Evolutionary conservation across 2,888 invertebrate genomes (phyloP).

Genomic region (Nebria brevicollis): DNA sequence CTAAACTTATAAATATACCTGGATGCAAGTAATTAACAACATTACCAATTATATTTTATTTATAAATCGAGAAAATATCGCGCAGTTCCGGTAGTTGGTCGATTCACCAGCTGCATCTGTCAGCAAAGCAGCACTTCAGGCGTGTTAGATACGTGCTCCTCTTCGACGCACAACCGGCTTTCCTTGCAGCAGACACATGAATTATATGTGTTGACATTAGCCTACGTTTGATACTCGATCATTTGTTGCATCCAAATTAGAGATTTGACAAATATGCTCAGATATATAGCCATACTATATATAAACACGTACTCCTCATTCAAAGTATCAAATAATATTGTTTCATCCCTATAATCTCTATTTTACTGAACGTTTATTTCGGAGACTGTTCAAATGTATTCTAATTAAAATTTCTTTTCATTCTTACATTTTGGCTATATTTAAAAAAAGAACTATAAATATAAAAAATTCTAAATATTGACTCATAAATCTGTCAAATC

Average conservation of each 20-base stretch:
- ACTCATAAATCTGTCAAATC: too few species aligned
- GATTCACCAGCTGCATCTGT: neutral
- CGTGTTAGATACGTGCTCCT: neutral
- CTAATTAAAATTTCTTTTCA: too few species aligned
- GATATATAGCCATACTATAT: slow-evolving; percentile 22
- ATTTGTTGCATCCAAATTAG: slow-evolving; percentile 39
- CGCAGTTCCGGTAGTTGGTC: neutral
- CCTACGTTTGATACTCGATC: slow-evolving; percentile 16
- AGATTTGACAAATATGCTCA: slow-evolving; percentile 33
- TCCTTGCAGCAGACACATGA: neutral
- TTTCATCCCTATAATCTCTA: too few species aligned
- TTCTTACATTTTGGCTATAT: too few species aligned
- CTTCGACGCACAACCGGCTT: neutral
- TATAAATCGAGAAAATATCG: neutral
- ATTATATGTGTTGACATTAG: slow-evolving; percentile 24
- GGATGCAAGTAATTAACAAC: neutral
- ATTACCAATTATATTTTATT: neutral
- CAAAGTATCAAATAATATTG: too few species aligned
- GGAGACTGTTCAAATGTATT: too few species aligned
- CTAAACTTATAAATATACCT: neutral
- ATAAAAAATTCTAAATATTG: too few species aligned
- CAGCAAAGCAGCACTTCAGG: neutral
- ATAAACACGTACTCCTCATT: too few species aligned
- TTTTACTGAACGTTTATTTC: too few species aligned
- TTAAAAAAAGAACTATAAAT: too few species aligned